Conservation (phyloP, 2,113 vertebrate species). For the Eulemur macaco region DNA sequence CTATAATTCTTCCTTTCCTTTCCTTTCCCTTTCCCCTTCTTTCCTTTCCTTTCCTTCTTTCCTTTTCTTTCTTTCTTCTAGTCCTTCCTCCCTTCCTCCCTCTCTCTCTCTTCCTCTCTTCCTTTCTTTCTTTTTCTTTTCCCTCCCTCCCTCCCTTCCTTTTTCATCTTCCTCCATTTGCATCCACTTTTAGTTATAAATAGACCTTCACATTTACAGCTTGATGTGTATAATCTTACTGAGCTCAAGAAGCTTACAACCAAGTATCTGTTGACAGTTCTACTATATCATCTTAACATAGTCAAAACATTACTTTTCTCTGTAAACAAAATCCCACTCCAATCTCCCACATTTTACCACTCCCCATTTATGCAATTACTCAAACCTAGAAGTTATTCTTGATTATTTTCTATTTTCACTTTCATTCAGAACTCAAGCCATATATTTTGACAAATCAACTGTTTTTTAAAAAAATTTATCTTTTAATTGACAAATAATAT, state of each 20-base stretch:
- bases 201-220: not conserved
- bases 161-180: too few relatives aligned
- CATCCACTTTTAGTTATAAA: not conserved
- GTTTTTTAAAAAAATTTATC: not conserved
- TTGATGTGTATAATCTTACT: not conserved
- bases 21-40: rapidly evolving
- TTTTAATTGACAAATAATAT: not conserved
- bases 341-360: not conserved
- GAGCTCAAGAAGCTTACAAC: not conserved
- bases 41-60: not conserved
- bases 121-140: not conserved
- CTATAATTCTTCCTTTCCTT: not conserved
- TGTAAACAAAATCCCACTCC: not conserved
- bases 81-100: not conserved
- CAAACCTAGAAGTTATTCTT: not conserved
- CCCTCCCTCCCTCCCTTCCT: too few relatives aligned
- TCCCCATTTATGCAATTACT: not conserved
- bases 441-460: not conserved
- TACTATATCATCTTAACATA: not conserved
- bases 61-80: not conserved
- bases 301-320: not conserved
- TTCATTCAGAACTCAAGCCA: not conserved
- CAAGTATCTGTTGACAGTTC: not conserved
- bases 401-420: not conserved
- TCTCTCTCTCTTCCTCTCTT: not conserved